Evolutionary conservation across 2,888 invertebrate species (phyloP).

Genomic region (Pterostichus niger): DNA sequence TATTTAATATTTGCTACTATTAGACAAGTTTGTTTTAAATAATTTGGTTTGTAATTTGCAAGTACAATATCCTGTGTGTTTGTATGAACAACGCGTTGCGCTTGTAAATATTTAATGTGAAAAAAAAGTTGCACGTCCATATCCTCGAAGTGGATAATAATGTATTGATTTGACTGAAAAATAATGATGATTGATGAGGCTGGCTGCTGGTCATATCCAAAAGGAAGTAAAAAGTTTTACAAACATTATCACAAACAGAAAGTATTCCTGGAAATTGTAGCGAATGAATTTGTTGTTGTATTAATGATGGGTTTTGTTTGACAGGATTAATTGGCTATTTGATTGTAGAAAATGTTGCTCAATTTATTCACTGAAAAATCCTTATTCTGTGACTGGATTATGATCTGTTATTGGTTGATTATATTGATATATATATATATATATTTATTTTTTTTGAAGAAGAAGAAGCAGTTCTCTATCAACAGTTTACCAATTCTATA

Average conservation of each 20-base stretch:
- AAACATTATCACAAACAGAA: constrained; percentile 3
- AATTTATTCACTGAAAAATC: too few relatives aligned
- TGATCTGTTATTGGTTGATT: too few relatives aligned
- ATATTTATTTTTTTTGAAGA: too few relatives aligned
- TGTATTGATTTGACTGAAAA: constrained; percentile 47
- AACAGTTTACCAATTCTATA: too few relatives aligned
- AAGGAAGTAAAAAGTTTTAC: constrained; percentile 10
- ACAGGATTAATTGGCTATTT: too few relatives aligned
- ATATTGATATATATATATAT: too few relatives aligned
- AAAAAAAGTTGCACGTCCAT: constrained; percentile 20
- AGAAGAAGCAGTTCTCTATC: too few relatives aligned
- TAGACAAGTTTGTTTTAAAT: not conserved
- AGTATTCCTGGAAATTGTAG: not conserved
- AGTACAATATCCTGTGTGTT: not conserved
- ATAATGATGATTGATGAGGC: constrained; percentile 49
- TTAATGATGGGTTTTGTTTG: not conserved
- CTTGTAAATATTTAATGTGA: constrained; percentile 45
- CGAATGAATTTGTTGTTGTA: not conserved
- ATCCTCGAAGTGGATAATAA: constrained; percentile 24
- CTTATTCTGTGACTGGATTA: too few relatives aligned
- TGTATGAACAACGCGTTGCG: not conserved
- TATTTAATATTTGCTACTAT: not conserved
- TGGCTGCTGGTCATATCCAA: not conserved
- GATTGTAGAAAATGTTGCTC: too few relatives aligned
- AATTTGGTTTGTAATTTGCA: not conserved